Evolutionary conservation across 1,140 invertebrate species (phyloP).

Genomic region (Musca domestica): DNA sequence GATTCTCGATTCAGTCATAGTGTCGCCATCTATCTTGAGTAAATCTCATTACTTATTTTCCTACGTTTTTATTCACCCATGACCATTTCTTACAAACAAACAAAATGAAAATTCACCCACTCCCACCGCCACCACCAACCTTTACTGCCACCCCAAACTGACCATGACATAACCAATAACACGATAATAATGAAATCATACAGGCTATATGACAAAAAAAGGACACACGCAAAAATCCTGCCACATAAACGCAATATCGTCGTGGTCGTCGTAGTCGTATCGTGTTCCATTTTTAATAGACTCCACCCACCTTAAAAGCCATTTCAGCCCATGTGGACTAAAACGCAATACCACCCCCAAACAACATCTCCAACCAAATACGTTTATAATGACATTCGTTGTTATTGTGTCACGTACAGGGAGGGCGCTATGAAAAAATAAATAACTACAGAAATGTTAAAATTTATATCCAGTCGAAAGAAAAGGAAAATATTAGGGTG

Average conservation of each 20-base stretch:
- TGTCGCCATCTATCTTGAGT: too few relatives aligned
- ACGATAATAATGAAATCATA: conserved; percentile 12
- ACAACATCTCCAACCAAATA: not conserved
- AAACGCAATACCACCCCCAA: not conserved
- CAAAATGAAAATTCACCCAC: too few relatives aligned
- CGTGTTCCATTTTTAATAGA: not conserved
- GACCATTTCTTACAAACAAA: too few relatives aligned
- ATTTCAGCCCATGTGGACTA: not conserved
- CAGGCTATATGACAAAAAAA: conserved; percentile 2
- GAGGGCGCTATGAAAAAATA: conserved; percentile 1
- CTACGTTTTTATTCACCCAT: too few relatives aligned
- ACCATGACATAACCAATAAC: conserved; percentile 8
- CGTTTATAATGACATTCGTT: conserved; percentile 5
- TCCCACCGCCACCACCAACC: too few relatives aligned
- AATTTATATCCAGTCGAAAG: not conserved
- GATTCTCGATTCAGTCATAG: too few relatives aligned
- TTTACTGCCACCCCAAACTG: not conserved
- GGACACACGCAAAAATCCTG: not conserved
- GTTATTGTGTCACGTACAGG: conserved; percentile 9
- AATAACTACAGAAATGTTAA: not conserved
- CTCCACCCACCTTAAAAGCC: conserved; percentile 1
- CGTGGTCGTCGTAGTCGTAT: too few relatives aligned
- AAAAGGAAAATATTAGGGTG: too few relatives aligned
- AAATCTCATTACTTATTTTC: too few relatives aligned
- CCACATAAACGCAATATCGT: too few relatives aligned